These are phyloP conservation scores for Pristiophorus japonicus DNA, from an alignment of 2,113 vertebrate genomes.

Conservation along the genomic window DNA sequence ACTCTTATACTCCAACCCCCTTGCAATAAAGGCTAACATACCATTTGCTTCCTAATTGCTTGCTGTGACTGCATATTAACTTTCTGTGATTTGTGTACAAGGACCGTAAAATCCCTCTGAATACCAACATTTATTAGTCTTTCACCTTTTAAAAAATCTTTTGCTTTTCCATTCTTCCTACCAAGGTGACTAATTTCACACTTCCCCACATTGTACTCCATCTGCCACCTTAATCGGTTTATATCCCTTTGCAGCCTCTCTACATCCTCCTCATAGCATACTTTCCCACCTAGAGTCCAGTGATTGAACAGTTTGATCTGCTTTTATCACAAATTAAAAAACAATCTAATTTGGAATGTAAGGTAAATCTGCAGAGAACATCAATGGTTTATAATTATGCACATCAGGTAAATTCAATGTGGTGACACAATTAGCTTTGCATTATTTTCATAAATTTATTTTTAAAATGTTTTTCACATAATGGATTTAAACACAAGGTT, in stretches of 20 bases:
- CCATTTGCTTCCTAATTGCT: neutral
- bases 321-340: neutral
- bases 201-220: too few species aligned
- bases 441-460: neutral
- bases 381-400: neutral
- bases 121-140: too few species aligned
- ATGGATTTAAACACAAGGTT: neutral
- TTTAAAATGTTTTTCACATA: neutral
- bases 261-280: too few species aligned
- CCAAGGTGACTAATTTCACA: too few species aligned
- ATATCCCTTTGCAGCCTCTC: too few species aligned
- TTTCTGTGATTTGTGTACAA: neutral
- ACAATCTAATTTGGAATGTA: neutral
- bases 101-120: too few species aligned
- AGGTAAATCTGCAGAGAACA: neutral
- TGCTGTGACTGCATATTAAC: neutral
- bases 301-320: too few species aligned
- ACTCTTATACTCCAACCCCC: neutral
- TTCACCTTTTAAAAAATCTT: too few species aligned
- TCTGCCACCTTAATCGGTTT: too few species aligned
- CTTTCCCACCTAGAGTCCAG: too few species aligned
- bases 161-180: too few species aligned
- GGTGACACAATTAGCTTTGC: neutral
- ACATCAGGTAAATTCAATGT: neutral
- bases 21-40: neutral